These are phyloP conservation scores for Brassicogethes aeneus DNA, from an alignment of 2,888 invertebrate species.

Conservation along the genomic window DNA sequence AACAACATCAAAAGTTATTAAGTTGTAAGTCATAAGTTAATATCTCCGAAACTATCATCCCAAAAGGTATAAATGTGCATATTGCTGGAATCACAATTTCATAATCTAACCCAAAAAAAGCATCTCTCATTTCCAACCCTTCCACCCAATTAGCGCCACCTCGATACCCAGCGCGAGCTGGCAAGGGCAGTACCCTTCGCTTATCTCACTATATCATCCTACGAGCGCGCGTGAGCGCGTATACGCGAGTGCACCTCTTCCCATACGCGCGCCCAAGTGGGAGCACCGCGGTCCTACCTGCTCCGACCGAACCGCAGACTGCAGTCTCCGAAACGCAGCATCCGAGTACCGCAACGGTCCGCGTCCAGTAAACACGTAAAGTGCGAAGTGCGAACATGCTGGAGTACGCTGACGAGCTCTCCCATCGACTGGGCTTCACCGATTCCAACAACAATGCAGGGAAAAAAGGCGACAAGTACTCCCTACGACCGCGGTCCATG, in stretches of 20 bases:
- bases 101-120: too few relatives aligned
- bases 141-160: background rate
- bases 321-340: slow-evolving; percentile 19
- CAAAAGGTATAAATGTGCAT: too few relatives aligned
- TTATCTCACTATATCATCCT: slow-evolving; percentile 9
- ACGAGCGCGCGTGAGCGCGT: slow-evolving; percentile 11
- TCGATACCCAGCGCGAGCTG: background rate
- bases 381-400: too few relatives aligned
- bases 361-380: too few relatives aligned
- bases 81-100: too few relatives aligned
- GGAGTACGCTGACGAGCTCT: slow-evolving; percentile 34
- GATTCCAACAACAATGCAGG: slow-evolving; percentile 36
- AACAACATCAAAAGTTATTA: too few relatives aligned
- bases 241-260: slow-evolving; percentile 5
- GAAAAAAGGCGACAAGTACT: slow-evolving; percentile 36
- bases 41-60: too few relatives aligned
- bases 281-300: slow-evolving; percentile 10
- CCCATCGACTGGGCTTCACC: slow-evolving; percentile 32
- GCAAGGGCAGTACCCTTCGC: slow-evolving; percentile 7
- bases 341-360: slow-evolving; percentile 7
- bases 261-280: slow-evolving; percentile 12
- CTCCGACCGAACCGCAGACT: slow-evolving; percentile 8
- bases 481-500: slow-evolving; percentile 35
- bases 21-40: too few relatives aligned
- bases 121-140: too few relatives aligned